These are phyloP conservation scores for Neolamprologus fasciatus DNA, from an alignment of 2,113 vertebrate genomes.

Conservation along the genomic window DNA sequence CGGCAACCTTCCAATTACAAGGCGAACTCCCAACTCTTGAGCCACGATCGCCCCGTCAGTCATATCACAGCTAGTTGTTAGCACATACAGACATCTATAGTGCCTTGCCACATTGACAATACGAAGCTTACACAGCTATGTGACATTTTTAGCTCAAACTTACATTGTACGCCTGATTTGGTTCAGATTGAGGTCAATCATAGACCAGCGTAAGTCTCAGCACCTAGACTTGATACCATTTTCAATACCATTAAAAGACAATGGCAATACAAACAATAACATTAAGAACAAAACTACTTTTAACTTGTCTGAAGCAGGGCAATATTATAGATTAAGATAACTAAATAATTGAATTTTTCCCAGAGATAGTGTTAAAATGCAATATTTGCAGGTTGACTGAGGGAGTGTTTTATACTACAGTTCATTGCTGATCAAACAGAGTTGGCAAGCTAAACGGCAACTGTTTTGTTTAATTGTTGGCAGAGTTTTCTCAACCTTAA, in stretches of 20 bases:
- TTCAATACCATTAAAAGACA: neutral
- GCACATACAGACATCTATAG: neutral
- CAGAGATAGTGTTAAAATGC: neutral
- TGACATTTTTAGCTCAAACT: neutral
- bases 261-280: neutral
- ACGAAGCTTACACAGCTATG: rapidly evolving
- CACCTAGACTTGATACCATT: neutral
- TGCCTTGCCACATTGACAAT: neutral
- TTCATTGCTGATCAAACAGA: neutral
- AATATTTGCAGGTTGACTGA: neutral
- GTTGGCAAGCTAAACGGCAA: neutral
- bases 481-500: neutral
- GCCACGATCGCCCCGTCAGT: no score
- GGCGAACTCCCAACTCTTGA: rapidly evolving
- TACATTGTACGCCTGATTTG: neutral
- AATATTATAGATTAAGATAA: neutral
- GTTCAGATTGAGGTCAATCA: neutral
- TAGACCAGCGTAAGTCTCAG: neutral
- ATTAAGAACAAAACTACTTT: neutral
- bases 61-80: neutral
- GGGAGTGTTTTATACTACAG: neutral
- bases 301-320: neutral
- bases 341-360: neutral
- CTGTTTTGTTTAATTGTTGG: neutral
- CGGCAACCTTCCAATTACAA: no score